Evolutionary conservation across 1,140 invertebrate genomes (phyloP).

Genomic region (Lucilia sericata): DNA sequence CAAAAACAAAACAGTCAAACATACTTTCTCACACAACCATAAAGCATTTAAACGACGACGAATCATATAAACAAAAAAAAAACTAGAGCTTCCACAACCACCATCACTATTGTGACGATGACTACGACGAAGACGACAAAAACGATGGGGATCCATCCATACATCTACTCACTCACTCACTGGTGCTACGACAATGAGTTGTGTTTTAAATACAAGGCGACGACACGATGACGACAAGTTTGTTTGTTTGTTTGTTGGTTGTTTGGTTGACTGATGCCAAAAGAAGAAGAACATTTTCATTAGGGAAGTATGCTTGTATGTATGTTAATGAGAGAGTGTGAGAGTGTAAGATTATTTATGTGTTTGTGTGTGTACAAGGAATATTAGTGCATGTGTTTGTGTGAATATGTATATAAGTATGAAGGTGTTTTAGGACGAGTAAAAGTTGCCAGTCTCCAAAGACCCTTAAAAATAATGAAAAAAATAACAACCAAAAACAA

Average conservation of each 20-base stretch:
- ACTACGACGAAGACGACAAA: not conserved
- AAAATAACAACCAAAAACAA: not conserved
- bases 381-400: not conserved
- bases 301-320: not conserved
- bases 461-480: constrained; percentile 15
- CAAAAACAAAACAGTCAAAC: not conserved
- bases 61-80: too few relatives aligned
- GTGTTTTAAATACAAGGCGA: not conserved
- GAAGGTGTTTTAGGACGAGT: not conserved
- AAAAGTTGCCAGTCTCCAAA: constrained; percentile 2
- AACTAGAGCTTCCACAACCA: too few relatives aligned
- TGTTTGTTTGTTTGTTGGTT: too few relatives aligned
- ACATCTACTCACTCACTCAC: not conserved
- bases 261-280: not conserved
- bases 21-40: not conserved
- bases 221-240: constrained; percentile 8
- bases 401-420: not conserved
- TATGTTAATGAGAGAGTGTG: constrained; percentile 4
- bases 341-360: not conserved
- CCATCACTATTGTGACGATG: not conserved
- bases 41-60: not conserved
- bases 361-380: not conserved
- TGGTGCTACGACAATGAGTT: not conserved
- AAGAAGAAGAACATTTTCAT: not conserved
- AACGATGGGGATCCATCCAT: not conserved